Base-by-base conservation (phyloP, 2,888 invertebrate species). In the Drosophila robusta region DNA sequence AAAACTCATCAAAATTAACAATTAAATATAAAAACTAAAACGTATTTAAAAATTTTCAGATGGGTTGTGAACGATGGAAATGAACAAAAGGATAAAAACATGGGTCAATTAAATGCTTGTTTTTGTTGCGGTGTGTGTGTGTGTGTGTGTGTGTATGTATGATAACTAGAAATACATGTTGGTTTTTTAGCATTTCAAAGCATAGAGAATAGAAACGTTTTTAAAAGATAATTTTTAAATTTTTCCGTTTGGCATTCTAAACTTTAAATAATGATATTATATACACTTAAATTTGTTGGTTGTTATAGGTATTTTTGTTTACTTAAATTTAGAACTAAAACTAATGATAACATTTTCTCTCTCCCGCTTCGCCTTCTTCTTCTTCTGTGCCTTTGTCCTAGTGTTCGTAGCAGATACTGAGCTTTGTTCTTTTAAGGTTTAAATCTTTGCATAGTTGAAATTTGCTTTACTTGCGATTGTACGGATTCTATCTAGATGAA, bases 291-390 rank as follows among this genome's bases (percentile, higher is more conserved):
- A 52, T 47, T 69, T 56, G 50, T 58, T 55, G 50, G 63, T 69
- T 45, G 72, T 69, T 52, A 26, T 54, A 45, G 34, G 45, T 11
- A 12, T 1, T 46, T 65, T 57, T 47, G 62, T 44, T 47, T 51
- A 85, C 85, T 89, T 85, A 86, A 82, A 67, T 66, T 66, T 85
- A 87, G 22, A 89, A 87, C 66, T 86, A 81, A 80, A 88, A 88
- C 85, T 86, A 86, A 87, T 89, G 85, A 86, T 86, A 85, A 85
- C 77, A 76, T 79, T 87, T 83, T 58, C 52, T 64, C 24, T 36
- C 38, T 39, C 55, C 29, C 14, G n/a, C 38, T 39, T 14, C 6
- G 14, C 4, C 11, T 24, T 5, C 18, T 44, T 11, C 12, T 45
- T 50, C n/a, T 36, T 57, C 50, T 42, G 6, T 41, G 26, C 26